phyloP scores from a whole-genome alignment of 2,888 invertebrate genomes.

The Dysmachus trigonus region DNA sequence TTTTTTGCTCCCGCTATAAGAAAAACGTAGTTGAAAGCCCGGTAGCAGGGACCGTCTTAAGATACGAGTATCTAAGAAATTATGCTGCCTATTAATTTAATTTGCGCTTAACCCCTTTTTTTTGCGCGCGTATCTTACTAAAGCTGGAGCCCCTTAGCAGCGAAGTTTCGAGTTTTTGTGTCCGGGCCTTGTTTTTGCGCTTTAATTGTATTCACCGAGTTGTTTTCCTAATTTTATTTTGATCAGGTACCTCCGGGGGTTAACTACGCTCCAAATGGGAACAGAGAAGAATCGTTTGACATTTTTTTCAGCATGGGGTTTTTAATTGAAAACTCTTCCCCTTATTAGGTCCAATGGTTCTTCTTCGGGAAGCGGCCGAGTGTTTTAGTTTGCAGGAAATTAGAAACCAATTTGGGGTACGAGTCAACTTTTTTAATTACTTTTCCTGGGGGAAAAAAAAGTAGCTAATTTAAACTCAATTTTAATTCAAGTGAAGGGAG shows the following conservation, averaged over 20 bases:
- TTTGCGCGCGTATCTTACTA: not conserved
- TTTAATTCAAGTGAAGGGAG: not conserved
- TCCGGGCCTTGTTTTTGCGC: not conserved
- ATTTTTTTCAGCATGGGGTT: not conserved
- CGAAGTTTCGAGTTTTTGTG: not conserved
- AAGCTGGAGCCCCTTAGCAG: not conserved
- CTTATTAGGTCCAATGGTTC: not conserved
- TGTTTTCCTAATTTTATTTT: constrained; percentile 4
- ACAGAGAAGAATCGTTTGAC: not conserved
- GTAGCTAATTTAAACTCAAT: not conserved
- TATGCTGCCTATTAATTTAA: not conserved
- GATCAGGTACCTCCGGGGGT: constrained; percentile 4
- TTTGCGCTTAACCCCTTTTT: not conserved
- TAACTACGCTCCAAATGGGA: not conserved
- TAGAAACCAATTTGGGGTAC: constrained; percentile 22
- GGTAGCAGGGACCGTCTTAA: not conserved
- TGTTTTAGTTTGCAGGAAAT: constrained; percentile 8
- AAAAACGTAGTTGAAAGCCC: not conserved
- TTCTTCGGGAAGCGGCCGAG: not conserved
- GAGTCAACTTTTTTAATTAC: constrained; percentile 15
- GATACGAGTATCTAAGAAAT: not conserved
- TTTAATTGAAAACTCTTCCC: not conserved
- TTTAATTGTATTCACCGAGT: not conserved
- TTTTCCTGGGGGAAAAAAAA: not conserved
- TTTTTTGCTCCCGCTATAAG: not conserved